Conservation (phyloP, 2,888 invertebrate species). For the Beris morrisii region DNA sequence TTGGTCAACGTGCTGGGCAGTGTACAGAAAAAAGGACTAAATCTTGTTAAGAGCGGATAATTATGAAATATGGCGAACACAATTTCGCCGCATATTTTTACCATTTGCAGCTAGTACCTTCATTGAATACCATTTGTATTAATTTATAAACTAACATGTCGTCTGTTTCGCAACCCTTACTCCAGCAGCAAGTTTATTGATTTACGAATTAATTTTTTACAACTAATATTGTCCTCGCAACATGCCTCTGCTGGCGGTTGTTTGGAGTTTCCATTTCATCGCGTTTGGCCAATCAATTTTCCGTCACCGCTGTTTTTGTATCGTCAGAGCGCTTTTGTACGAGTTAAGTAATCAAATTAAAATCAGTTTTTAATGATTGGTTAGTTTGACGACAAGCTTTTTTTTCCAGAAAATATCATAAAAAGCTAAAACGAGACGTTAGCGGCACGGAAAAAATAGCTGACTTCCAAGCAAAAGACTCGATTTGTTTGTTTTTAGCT, state of each 20-base stretch:
- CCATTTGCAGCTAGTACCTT: constrained; percentile 15
- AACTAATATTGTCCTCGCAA: no score
- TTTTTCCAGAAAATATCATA: constrained; percentile 25
- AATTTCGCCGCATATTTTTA: not conserved
- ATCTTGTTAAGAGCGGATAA: constrained; percentile 1
- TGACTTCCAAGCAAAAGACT: no score
- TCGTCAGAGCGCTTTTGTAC: no score
- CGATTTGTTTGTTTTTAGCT: constrained; percentile 8
- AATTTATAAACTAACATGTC: constrained; percentile 23
- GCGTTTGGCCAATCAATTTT: no score
- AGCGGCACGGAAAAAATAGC: no score
- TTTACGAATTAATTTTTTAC: no score
- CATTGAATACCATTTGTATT: constrained; percentile 26
- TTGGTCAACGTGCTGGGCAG: not conserved
- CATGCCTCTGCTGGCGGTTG: no score
- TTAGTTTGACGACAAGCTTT: constrained; percentile 6
- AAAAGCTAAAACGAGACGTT: constrained; percentile 16
- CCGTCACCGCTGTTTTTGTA: no score
- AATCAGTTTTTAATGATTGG: constrained; percentile 14
- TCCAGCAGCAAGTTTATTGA: no score
- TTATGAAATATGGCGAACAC: constrained; percentile 24
- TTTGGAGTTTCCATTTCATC: no score
- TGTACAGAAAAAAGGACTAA: not conserved
- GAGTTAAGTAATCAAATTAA: not conserved
- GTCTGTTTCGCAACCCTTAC: no score